These are phyloP conservation scores for Ploceus nigricollis DNA, from an alignment of 2,113 vertebrate species.

Conservation along the genomic window DNA sequence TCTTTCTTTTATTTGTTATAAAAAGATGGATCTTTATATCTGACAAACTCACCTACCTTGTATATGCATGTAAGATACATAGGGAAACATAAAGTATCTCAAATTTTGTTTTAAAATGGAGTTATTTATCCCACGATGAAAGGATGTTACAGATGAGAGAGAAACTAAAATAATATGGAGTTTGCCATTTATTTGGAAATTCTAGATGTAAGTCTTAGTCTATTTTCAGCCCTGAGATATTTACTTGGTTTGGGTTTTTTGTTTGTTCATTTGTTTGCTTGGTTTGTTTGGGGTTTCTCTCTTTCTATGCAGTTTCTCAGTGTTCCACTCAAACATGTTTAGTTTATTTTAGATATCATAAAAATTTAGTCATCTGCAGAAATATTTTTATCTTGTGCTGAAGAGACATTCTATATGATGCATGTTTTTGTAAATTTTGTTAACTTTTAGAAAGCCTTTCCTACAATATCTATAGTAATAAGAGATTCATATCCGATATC, in stretches of 20 bases:
- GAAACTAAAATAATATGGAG: neutral
- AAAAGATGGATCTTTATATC: neutral
- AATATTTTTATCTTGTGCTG: neutral
- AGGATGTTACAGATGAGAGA: neutral
- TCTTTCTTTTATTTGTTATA: neutral
- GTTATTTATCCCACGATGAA: neutral
- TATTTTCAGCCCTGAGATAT: neutral
- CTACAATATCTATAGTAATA: neutral
- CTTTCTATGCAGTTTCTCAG: neutral
- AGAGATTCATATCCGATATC: rapidly evolving
- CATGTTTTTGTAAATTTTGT: neutral
- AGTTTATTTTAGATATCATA: neutral
- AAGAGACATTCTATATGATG: neutral
- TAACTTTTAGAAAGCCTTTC: neutral
- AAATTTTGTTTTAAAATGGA: neutral
- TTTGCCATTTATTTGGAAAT: neutral
- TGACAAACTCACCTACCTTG: neutral
- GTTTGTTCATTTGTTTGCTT: neutral
- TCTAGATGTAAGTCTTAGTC: neutral
- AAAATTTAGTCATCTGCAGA: neutral
- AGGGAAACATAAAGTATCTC: neutral
- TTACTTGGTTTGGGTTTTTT: neutral
- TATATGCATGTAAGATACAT: neutral
- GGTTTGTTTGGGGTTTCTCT: neutral
- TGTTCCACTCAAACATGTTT: neutral